Evolutionary conservation across 2,113 vertebrate species (phyloP).

Genomic region (Oreocharis arfaki): DNA sequence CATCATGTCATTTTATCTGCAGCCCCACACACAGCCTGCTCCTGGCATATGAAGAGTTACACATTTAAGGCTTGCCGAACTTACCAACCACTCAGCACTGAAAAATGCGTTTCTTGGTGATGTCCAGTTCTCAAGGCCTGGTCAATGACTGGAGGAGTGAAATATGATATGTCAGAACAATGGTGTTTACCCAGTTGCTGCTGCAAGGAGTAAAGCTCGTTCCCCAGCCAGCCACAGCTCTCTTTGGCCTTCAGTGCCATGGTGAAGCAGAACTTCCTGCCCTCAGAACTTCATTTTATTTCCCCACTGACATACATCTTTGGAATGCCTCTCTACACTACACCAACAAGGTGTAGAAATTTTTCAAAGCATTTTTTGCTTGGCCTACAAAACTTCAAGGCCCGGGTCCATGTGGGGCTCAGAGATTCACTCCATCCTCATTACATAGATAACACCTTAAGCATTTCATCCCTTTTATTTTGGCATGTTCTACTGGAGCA

Average conservation of each 20-base stretch:
- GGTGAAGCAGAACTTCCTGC: background rate
- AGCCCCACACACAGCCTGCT: background rate
- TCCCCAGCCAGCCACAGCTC: background rate
- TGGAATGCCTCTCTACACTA: background rate
- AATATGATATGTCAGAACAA: background rate
- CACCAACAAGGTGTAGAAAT: background rate
- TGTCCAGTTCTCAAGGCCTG: background rate
- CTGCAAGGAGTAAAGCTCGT: background rate
- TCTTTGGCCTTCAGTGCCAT: background rate
- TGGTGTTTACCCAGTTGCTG: background rate
- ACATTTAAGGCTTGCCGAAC: background rate
- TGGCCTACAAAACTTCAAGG: background rate
- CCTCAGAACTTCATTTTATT: background rate
- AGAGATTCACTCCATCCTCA: background rate
- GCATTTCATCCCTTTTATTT: rapidly evolving
- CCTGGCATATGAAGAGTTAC: background rate
- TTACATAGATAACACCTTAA: background rate
- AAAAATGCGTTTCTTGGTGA: background rate
- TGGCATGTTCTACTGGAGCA: background rate
- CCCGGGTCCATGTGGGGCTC: rapidly evolving
- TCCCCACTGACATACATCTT: background rate
- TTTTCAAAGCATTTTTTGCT: background rate
- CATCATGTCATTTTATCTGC: background rate
- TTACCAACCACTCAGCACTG: background rate
- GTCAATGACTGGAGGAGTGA: background rate